These are phyloP conservation scores for Lordiphosa andalusiaca DNA, from an alignment of 2,888 invertebrate species.

Conservation along the genomic window DNA sequence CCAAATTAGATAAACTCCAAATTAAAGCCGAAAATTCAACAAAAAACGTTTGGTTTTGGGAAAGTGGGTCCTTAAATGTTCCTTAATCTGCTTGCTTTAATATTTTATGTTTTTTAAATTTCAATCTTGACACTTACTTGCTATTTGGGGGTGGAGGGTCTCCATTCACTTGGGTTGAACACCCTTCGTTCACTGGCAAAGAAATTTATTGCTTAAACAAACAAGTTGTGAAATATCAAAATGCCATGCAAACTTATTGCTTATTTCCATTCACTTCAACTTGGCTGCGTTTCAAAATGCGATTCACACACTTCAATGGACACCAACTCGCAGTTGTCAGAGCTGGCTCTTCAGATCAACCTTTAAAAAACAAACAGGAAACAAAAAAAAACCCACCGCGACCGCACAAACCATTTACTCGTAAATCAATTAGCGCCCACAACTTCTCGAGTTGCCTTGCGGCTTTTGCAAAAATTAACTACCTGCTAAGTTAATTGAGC, in stretches of 20 bases:
- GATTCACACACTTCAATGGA: slow-evolving; percentile 35
- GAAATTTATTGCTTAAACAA: slow-evolving; percentile 54
- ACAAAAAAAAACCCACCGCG: too few relatives aligned
- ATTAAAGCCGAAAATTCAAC: too few relatives aligned
- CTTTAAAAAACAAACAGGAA: slow-evolving; percentile 19
- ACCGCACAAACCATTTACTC: slow-evolving; percentile 21
- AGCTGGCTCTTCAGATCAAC: not conserved
- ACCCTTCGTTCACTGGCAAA: slow-evolving; percentile 21
- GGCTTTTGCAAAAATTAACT: slow-evolving; percentile 76
- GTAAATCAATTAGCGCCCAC: slow-evolving; percentile 68
- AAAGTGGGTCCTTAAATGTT: too few relatives aligned
- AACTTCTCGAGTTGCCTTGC: slow-evolving; percentile 32
- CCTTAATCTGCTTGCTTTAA: too few relatives aligned
- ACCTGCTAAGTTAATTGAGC: slow-evolving; percentile 80
- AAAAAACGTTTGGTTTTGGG: too few relatives aligned
- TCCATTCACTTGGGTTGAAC: slow-evolving; percentile 1
- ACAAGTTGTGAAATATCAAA: slow-evolving; percentile 52
- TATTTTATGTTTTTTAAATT: not conserved
- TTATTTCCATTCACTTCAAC: slow-evolving; percentile 35
- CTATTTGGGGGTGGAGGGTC: not conserved
- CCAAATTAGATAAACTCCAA: too few relatives aligned
- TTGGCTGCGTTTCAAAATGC: slow-evolving; percentile 50
- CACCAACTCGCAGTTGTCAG: not conserved
- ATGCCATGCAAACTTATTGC: slow-evolving; percentile 41
- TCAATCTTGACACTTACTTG: too few relatives aligned